Conservation (phyloP, 2,888 invertebrate species). For the Chalcosyrphus nemorum region DNA sequence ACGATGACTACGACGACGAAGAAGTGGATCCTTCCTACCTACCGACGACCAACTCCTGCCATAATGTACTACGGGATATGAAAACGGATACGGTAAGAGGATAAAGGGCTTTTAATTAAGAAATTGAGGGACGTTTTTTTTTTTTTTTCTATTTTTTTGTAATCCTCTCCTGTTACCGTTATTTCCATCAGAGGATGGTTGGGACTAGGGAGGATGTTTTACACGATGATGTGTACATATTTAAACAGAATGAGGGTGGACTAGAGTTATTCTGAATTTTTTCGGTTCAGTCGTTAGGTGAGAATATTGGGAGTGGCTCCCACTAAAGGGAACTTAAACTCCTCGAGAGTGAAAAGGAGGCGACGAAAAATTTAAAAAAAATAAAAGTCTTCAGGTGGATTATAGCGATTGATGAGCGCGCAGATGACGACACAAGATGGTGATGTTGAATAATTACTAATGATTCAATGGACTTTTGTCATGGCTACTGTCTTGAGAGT, state of each 20-base stretch:
- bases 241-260: slow-evolving; percentile 45
- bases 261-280: slow-evolving; percentile 25
- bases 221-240: slow-evolving; percentile 70
- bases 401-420: slow-evolving; percentile 48
- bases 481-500: slow-evolving; percentile 31
- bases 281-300: slow-evolving; percentile 50
- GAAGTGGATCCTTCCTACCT: slow-evolving; percentile 55
- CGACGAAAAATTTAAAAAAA: neutral
- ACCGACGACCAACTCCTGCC: slow-evolving; percentile 31
- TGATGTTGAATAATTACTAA: slow-evolving; percentile 61
- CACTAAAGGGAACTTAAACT: slow-evolving; percentile 38
- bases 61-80: slow-evolving; percentile 54
- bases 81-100: slow-evolving; percentile 73
- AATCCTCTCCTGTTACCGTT: slow-evolving; percentile 48
- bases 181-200: slow-evolving; percentile 1
- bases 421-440: slow-evolving; percentile 45
- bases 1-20: slow-evolving; percentile 20
- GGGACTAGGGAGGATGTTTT: slow-evolving; percentile 50
- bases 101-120: slow-evolving; percentile 73
- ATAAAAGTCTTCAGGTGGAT: slow-evolving; percentile 31
- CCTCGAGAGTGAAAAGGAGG: neutral
- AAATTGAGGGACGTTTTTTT: slow-evolving; percentile 69
- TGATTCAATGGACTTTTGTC: slow-evolving; percentile 62
- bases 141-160: slow-evolving; percentile 20
- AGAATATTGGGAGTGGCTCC: slow-evolving; percentile 53